Percentiles rank a stretch among this genome's conserved stretches.
phyloP scores from a whole-genome alignment of 1,140 invertebrate species.

The Elysia chlorotica region DNA sequence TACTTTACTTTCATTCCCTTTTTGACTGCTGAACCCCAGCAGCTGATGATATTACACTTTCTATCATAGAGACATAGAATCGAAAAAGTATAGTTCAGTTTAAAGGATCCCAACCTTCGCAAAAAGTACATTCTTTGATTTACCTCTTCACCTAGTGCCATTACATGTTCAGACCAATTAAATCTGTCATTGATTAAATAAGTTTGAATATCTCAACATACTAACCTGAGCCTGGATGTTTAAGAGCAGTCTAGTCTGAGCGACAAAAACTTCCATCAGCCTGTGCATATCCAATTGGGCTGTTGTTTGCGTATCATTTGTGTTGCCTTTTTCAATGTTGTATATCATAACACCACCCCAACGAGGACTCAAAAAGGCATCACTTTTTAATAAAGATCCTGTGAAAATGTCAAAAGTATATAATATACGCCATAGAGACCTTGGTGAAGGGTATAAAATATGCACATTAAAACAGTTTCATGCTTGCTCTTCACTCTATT shows the following conservation, averaged over 20 bases:
- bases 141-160: too few species aligned
- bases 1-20: too few species aligned
- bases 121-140: too few species aligned
- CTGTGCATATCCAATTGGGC: conserved; percentile 66
- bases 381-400: conserved; percentile 56
- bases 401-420: conserved; percentile 5
- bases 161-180: too few species aligned
- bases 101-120: too few species aligned
- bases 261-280: conserved; percentile 78
- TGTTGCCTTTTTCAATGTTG: conserved; percentile 51
- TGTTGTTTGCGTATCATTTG: conserved; percentile 61
- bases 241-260: conserved; percentile 78
- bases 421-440: not conserved
- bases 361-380: conserved; percentile 84
- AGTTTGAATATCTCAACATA: too few species aligned
- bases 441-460: not conserved
- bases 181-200: too few species aligned
- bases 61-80: too few species aligned
- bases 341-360: conserved; percentile 79
- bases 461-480: not conserved
- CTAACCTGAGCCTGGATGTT: conserved; percentile 75
- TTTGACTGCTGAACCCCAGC: too few species aligned
- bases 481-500: not conserved
- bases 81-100: too few species aligned
- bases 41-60: too few species aligned